Evolutionary conservation across 64 coral and sea anemone species (phyloP).

Genomic region (Stichodactyla mertensii): DNA sequence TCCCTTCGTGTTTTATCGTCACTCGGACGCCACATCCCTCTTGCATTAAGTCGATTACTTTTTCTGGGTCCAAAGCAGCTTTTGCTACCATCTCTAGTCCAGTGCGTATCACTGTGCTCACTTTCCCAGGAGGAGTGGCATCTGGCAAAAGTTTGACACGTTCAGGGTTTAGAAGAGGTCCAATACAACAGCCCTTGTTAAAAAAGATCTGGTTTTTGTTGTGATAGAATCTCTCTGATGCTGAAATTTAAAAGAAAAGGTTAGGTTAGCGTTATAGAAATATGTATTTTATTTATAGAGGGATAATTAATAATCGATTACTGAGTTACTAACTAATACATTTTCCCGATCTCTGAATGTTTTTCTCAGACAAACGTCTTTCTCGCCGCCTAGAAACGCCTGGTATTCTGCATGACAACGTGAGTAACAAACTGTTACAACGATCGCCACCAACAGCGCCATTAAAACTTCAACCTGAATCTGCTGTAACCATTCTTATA

Average conservation of each 20-base stretch:
- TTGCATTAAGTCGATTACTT: conserved; percentile 95
- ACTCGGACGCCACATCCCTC: conserved; percentile 96
- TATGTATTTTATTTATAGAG: too few relatives aligned
- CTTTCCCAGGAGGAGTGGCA: conserved; percentile 89
- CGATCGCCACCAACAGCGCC: too few relatives aligned
- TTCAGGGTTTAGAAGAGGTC: conserved; percentile 83
- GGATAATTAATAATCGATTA: too few relatives aligned
- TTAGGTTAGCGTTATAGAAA: background rate
- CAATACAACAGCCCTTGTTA: conserved; percentile 94
- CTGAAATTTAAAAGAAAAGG: conserved; percentile 32
- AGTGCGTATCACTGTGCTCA: conserved; percentile 84
- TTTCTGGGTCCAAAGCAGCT: conserved; percentile 85
- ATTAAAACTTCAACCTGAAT: too few relatives aligned
- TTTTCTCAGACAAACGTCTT: too few relatives aligned
- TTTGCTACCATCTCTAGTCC: conserved; percentile 96
- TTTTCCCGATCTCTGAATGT: too few relatives aligned
- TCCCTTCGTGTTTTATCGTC: conserved; percentile 87
- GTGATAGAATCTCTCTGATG: conserved; percentile 98
- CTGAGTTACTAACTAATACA: too few relatives aligned
- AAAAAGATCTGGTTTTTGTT: conserved; percentile 99
- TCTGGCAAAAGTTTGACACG: conserved; percentile 88
- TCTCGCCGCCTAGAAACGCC: too few relatives aligned
- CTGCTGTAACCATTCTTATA: too few relatives aligned
- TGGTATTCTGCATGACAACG: too few relatives aligned
- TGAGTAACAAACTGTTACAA: too few relatives aligned